phyloP scores from a whole-genome alignment of 2,797 vertebrate species.

The Epinephelus malabaricus region DNA sequence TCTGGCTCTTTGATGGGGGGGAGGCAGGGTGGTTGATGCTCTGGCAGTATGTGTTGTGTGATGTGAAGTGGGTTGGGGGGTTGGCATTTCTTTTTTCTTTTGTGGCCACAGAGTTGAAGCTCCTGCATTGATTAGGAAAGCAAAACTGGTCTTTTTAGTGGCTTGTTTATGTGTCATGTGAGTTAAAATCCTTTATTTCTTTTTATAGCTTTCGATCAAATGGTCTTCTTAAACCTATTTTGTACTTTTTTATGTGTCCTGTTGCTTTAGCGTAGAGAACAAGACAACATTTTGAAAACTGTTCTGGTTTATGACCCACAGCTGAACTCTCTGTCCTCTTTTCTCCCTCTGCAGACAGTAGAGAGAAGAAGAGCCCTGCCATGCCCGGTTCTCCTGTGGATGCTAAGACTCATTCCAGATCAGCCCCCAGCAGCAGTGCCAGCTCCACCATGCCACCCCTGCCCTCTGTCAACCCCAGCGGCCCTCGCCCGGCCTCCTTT shows the following conservation, averaged over 20 bases:
- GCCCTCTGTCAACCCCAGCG: slow-evolving; percentile 94
- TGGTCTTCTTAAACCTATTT: background rate
- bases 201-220: slow-evolving; percentile 4
- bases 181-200: slow-evolving; percentile 16
- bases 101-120: slow-evolving; percentile 27
- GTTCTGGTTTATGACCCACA: slow-evolving; percentile 34
- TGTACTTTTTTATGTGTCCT: background rate
- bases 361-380: slow-evolving; percentile 96
- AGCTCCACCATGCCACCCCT: slow-evolving; percentile 95
- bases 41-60: slow-evolving; percentile 61
- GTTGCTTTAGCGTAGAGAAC: background rate
- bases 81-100: slow-evolving; percentile 57
- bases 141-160: slow-evolving; percentile 28
- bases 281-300: background rate
- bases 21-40: slow-evolving; percentile 51
- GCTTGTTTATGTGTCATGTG: slow-evolving; percentile 24
- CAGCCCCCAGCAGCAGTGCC: slow-evolving; percentile 87
- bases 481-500: slow-evolving; percentile 94
- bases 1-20: slow-evolving; percentile 84
- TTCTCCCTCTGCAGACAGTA: slow-evolving; percentile 86
- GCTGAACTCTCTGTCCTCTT: slow-evolving; percentile 33
- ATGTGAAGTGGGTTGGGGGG: slow-evolving; percentile 56
- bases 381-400: slow-evolving; percentile 99
- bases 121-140: slow-evolving; percentile 41
- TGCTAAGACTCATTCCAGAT: slow-evolving; percentile 98